These are phyloP conservation scores for Nymphalis io DNA, from an alignment of 1,140 invertebrate species.

Conservation along the genomic window DNA sequence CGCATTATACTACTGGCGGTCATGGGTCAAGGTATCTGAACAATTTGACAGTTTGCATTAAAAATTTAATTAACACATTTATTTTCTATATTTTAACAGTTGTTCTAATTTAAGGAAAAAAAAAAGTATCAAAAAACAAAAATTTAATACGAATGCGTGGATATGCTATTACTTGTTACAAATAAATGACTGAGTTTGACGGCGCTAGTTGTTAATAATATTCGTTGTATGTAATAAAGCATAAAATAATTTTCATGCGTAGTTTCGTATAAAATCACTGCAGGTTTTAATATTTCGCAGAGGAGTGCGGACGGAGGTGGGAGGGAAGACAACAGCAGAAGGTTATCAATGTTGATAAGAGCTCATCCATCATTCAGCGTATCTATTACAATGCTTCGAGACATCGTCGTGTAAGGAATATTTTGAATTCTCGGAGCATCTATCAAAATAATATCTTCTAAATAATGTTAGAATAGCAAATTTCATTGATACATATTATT, in stretches of 20 bases:
- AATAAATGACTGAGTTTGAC: too few species aligned
- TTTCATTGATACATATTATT: too few species aligned
- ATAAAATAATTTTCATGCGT: not conserved
- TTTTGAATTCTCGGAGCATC: constrained; percentile 55
- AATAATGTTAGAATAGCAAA: not conserved
- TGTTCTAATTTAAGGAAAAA: too few species aligned
- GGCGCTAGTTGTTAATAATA: too few species aligned
- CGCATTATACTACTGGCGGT: not conserved
- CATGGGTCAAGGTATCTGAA: constrained; percentile 7
- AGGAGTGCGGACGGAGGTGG: constrained; percentile 37
- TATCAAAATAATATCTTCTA: constrained; percentile 35
- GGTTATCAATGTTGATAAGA: constrained; percentile 74
- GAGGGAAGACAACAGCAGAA: constrained; percentile 47
- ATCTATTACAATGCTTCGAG: constrained; percentile 53
- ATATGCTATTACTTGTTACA: too few species aligned
- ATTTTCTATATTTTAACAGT: too few species aligned
- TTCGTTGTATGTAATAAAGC: too few species aligned
- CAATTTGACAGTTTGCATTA: too few species aligned
- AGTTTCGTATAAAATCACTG: not conserved
- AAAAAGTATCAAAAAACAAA: too few species aligned
- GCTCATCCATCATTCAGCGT: constrained; percentile 69
- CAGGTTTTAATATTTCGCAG: constrained; percentile 15
- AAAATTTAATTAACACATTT: too few species aligned
- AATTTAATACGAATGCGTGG: too few species aligned
- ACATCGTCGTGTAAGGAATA: constrained; percentile 57